phyloP scores from a whole-genome alignment of 1,140 invertebrate genomes.

The Lepidurus couesii region DNA sequence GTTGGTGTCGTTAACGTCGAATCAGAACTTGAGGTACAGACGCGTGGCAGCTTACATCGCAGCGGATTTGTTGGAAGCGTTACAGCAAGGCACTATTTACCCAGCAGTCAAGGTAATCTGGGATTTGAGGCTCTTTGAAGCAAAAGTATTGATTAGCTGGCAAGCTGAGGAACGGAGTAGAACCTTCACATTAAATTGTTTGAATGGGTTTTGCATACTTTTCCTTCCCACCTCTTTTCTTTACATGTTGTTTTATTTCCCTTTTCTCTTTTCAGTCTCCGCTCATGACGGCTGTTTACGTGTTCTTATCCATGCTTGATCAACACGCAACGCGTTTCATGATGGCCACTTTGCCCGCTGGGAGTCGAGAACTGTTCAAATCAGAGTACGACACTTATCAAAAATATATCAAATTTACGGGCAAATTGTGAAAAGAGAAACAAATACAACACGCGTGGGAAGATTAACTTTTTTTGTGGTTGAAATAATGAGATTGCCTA shows the following conservation, averaged over 20 bases:
- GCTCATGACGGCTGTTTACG: slow-evolving; percentile 31
- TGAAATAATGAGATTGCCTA: too few species aligned
- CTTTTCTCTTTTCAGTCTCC: background rate
- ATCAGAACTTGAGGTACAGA: slow-evolving; percentile 45
- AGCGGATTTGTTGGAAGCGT: slow-evolving; percentile 46
- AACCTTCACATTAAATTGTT: background rate
- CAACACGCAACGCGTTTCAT: slow-evolving; percentile 31
- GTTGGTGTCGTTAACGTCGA: slow-evolving; percentile 41
- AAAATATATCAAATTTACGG: slow-evolving; percentile 35
- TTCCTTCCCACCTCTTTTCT: background rate
- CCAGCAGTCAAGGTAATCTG: slow-evolving; percentile 46
- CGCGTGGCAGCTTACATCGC: slow-evolving; percentile 45
- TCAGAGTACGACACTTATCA: slow-evolving; percentile 34
- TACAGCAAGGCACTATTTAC: slow-evolving; percentile 44
- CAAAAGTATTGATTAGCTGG: slow-evolving; percentile 6
- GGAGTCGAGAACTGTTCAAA: slow-evolving; percentile 33
- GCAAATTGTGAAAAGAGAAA: slow-evolving; percentile 32
- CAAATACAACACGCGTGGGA: background rate
- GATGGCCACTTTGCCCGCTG: slow-evolving; percentile 30
- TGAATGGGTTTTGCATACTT: background rate
- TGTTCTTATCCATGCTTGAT: slow-evolving; percentile 34
- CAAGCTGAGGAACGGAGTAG: background rate
- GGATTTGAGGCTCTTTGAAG: background rate
- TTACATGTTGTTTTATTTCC: background rate
- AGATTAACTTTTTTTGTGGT: too few species aligned